Percentiles rank a stretch among this genome's conserved stretches.
Conservation (phyloP, 2,113 vertebrate species). For the Periophthalmodon schlosseri region DNA sequence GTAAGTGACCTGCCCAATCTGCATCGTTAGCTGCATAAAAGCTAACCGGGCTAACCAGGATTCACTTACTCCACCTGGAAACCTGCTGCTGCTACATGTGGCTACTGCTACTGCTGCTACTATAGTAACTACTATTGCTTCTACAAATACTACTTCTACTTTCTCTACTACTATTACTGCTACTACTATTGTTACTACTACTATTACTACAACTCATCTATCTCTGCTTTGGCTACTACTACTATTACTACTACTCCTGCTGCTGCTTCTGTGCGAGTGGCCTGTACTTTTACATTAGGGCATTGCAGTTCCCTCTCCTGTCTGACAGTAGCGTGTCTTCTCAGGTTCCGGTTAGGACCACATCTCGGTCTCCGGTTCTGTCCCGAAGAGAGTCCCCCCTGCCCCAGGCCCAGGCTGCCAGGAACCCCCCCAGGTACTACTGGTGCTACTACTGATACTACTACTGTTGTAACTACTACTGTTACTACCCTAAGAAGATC, state of each 20-base stretch:
- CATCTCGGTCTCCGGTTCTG: conserved; percentile 91
- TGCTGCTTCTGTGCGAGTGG: background rate
- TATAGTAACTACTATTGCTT: no score
- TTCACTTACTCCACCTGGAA: conserved; percentile 9
- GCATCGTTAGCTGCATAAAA: background rate
- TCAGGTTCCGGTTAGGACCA: conserved; percentile 89
- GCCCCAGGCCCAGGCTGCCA: conserved; percentile 86
- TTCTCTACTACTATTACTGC: background rate
- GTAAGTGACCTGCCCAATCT: background rate
- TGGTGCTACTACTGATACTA: background rate
- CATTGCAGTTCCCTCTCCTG: background rate
- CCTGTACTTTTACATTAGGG: background rate
- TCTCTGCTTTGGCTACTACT: no score
- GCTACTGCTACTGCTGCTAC: background rate
- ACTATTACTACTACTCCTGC: background rate
- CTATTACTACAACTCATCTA: no score
- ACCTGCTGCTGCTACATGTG: background rate
- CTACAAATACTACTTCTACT: background rate
- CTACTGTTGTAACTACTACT: background rate
- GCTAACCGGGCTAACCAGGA: background rate
- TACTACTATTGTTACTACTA: background rate
- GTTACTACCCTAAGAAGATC: conserved; percentile 74
- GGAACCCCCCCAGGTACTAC: conserved; percentile 84
- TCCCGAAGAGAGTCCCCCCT: conserved; percentile 92
- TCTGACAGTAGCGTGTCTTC: conserved; percentile 12